Base-by-base conservation (phyloP, 2,888 invertebrate genomes). In the Aspidapion aeneum region DNA sequence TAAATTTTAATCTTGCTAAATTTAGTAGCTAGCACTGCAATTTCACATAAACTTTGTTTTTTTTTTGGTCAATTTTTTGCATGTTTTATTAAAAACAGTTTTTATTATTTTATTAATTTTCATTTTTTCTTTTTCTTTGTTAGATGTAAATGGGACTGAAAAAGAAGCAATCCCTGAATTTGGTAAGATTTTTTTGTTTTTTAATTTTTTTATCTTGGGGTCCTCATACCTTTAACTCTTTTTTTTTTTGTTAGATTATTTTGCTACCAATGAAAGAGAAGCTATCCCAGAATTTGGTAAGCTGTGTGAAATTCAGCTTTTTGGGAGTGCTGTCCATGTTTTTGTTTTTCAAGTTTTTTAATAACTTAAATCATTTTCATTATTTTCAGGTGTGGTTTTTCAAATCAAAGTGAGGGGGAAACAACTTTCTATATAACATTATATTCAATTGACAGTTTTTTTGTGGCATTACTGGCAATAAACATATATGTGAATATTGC, bases 121-220 rank as follows among this genome's bases (percentile, higher is more conserved):
- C n/a, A 35, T 35, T 3, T 35, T 35, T 35, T 7, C 12, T 35
- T 35, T 35, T 35, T 12, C 12, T 35, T 35, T 35, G 35, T 35
- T 35, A 35, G 35, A 35, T 35, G 35, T 35, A 35, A 35, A 35
- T 66, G 75, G 74, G 64, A 69, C 75, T 49, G 66, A 58, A 57
- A 70, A 71, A 63, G 60, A 63, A 58, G 64, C 64, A 19, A 21
- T 52, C 21, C 63, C 58, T 60, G 62, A 62, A 35, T 35, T 35
- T 35, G 35, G 35, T 35, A 35, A 35, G 35, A 35, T 35, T 35
- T 35, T 35, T 12, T 35, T 35, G 35, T 35, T 35, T 35, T 35
- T 12, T 35, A 35, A 35, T 35, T 35, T 35, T 35, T 35, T n/a
- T n/a, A n/a, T n/a, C n/a, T n/a, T 35, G 12, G 12, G 35, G 12